A percentile compares a stretch with the other conserved stretches of the same genome.
Evolutionary conservation across 2,113 vertebrate genomes (phyloP).

Genomic region (Pelecanus crispus): DNA sequence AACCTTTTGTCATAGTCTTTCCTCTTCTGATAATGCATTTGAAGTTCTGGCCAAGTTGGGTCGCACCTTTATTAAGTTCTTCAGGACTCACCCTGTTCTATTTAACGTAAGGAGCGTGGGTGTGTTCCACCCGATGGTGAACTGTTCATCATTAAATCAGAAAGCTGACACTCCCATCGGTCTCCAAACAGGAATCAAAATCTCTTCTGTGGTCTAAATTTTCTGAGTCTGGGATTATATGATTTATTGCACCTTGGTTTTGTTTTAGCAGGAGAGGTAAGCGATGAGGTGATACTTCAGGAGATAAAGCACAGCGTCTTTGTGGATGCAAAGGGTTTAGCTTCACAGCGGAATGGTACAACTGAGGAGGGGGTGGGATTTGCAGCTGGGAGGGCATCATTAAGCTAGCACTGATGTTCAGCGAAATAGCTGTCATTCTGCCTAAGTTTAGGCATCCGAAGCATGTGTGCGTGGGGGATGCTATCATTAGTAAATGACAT

Average conservation of each 20-base stretch:
- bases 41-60: conserved; percentile 2
- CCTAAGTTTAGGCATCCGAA: neutral
- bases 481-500: neutral
- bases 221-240: neutral
- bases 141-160: neutral
- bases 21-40: neutral
- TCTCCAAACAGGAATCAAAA: neutral
- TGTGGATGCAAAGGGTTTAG: neutral
- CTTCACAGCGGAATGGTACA: neutral
- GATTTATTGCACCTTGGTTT: neutral
- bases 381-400: neutral
- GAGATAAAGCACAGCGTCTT: neutral
- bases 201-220: neutral
- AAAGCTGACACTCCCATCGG: neutral
- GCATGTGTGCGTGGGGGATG: neutral
- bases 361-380: neutral
- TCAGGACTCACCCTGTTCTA: neutral
- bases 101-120: neutral
- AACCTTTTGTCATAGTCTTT: neutral
- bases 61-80: neutral
- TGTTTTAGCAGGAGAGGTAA: neutral
- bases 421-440: neutral
- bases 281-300: neutral
- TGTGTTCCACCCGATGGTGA: neutral
- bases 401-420: neutral